Conservation (phyloP, 1,140 invertebrate genomes). For the Drosophila subobscura region DNA sequence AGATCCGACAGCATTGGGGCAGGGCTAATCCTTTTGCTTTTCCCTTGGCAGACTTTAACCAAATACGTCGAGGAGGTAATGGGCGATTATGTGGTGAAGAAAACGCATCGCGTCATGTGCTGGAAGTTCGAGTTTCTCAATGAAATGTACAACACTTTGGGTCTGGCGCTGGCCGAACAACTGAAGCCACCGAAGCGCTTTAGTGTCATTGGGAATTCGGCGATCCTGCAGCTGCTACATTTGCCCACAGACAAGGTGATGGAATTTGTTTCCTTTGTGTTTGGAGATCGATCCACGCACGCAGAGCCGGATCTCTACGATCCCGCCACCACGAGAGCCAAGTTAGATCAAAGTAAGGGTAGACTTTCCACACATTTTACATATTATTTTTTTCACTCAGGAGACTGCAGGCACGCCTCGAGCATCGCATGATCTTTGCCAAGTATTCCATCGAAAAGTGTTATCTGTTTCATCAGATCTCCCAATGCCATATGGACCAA, state of each 20-base stretch:
- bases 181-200: constrained; percentile 37
- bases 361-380: background rate
- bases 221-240: constrained; percentile 36
- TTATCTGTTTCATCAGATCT: constrained; percentile 66
- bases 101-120: constrained; percentile 76
- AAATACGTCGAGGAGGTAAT: constrained; percentile 69
- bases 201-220: background rate
- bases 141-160: constrained; percentile 76
- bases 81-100: constrained; percentile 73
- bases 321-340: constrained; percentile 16
- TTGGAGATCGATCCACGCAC: constrained; percentile 73
- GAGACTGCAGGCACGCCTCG: constrained; percentile 38
- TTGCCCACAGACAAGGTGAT: constrained; percentile 55
- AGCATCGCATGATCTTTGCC: constrained; percentile 65
- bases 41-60: background rate
- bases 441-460: constrained; percentile 75
- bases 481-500: constrained; percentile 52
- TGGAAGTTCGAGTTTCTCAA: constrained; percentile 80
- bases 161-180: constrained; percentile 60
- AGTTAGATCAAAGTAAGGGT: constrained; percentile 4
- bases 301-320: constrained; percentile 47
- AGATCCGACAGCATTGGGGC: background rate
- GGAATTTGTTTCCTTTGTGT: constrained; percentile 59
- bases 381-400: constrained; percentile 1
- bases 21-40: too few relatives aligned